Evolutionary conservation across 2,113 vertebrate species (phyloP).

Genomic region (Nipponia nippon): DNA sequence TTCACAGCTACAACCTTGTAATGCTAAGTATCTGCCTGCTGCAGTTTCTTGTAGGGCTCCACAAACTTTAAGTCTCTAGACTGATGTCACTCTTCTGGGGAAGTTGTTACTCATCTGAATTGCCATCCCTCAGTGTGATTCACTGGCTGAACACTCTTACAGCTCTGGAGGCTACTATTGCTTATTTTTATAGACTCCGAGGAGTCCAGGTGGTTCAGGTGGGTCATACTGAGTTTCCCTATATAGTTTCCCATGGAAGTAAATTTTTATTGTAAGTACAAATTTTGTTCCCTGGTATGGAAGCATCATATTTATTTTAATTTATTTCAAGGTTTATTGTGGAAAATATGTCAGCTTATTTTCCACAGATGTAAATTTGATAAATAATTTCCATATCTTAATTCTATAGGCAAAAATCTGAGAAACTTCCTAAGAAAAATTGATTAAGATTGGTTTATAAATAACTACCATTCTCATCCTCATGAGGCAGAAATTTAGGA

Average conservation of each 20-base stretch:
- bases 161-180: not conserved
- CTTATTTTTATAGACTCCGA: not conserved
- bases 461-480: not conserved
- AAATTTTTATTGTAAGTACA: not conserved
- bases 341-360: not conserved
- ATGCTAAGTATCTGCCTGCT: not conserved
- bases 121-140: not conserved
- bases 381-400: not conserved
- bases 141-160: not conserved
- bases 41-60: not conserved
- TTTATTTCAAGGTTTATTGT: not conserved
- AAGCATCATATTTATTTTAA: accelerated
- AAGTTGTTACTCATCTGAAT: not conserved
- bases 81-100: not conserved
- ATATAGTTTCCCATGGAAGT: not conserved
- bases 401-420: not conserved
- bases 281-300: not conserved
- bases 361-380: not conserved
- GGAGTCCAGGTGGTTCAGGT: not conserved
- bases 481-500: not conserved
- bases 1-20: not conserved
- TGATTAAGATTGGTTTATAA: not conserved
- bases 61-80: not conserved
- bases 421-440: not conserved
- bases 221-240: not conserved